These are phyloP conservation scores for Boulengeromyrus knoepffleri DNA, from an alignment of 2,113 vertebrate species.

Conservation along the genomic window DNA sequence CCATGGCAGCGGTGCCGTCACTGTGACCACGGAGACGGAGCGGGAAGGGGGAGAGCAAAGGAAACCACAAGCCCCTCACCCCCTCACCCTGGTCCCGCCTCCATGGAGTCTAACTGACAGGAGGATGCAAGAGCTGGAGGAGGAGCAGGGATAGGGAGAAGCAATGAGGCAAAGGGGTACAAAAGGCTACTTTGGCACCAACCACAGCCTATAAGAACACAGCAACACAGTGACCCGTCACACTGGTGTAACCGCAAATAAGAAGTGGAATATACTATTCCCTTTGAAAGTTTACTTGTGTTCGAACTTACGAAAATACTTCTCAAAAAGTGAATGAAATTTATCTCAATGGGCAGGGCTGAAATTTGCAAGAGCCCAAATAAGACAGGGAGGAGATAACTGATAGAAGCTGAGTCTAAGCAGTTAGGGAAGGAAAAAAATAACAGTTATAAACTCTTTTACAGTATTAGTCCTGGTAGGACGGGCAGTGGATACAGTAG, in stretches of 20 bases:
- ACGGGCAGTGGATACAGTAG: not conserved
- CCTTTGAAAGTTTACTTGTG: not conserved
- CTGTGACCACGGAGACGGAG: constrained; percentile 42
- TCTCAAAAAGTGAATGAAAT: not conserved
- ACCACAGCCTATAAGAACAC: not conserved
- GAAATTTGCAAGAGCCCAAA: not conserved
- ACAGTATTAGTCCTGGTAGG: not conserved
- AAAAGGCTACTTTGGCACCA: not conserved
- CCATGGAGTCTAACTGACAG: constrained; percentile 11
- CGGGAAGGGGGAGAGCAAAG: constrained; percentile 29
- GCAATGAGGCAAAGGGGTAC: not conserved
- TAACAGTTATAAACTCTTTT: not conserved
- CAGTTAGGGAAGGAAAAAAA: not conserved
- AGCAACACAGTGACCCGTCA: not conserved
- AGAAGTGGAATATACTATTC: not conserved
- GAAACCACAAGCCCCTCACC: constrained; percentile 10
- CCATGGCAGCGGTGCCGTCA: constrained; percentile 57
- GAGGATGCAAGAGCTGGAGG: not conserved
- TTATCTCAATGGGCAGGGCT: too few species aligned
- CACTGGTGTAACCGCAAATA: not conserved
- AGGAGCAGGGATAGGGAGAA: not conserved
- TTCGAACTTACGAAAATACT: not conserved
- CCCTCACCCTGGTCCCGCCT: not conserved
- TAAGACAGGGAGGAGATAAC: not conserved
- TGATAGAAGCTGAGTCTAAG: not conserved